Base-by-base conservation (phyloP, 1,140 invertebrate species). In the Onthophagus taurus region DNA sequence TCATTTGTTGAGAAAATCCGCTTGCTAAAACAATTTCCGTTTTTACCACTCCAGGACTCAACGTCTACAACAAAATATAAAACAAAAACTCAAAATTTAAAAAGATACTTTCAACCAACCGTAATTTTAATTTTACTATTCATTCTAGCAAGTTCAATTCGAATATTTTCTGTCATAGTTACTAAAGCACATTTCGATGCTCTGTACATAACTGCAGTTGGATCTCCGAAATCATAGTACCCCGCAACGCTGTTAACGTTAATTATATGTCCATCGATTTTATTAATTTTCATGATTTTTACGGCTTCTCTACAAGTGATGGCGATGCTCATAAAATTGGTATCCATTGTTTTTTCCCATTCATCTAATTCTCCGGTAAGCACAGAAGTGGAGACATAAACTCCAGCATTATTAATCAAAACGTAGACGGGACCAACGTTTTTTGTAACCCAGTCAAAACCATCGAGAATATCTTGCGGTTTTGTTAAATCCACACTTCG, bases 231-330 rank as follows among this genome's bases (percentile, higher is more conserved):
- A 3, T 57, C 11, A 17, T 55, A 61, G 30, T 71, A 69, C 9
- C 68, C 69, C 26, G 53, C 43, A 17, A 69, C 41, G 49, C 70
- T 72, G 24, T 74, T 78, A 23, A 81, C 66, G 42, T 77, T 70
- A 36, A 81, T 71, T 43, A 81, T 72, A 49, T 83, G 78, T 1
- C 81, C 81, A 47, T 78, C 69, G 8, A 77, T 63, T n/a, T 64
- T 57, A 14, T 68, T 61, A 47, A 72, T 66, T 38, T 62, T 65
- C 76, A 83, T 80, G 2, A 72, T 63, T 45, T 67, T 67, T 0
- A 80, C 62, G 8, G 73, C 67, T 54, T 78, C 72, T 35, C 69
- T 61, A 0, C 69, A 67, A 45, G 72, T 75, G 8, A 78, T 66
- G 16, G 64, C 65, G 2, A 74, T 52, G 0, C 64, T 75, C 20